phyloP scores from a whole-genome alignment of 2,113 vertebrate species.

The Elgaria multicarinata region DNA sequence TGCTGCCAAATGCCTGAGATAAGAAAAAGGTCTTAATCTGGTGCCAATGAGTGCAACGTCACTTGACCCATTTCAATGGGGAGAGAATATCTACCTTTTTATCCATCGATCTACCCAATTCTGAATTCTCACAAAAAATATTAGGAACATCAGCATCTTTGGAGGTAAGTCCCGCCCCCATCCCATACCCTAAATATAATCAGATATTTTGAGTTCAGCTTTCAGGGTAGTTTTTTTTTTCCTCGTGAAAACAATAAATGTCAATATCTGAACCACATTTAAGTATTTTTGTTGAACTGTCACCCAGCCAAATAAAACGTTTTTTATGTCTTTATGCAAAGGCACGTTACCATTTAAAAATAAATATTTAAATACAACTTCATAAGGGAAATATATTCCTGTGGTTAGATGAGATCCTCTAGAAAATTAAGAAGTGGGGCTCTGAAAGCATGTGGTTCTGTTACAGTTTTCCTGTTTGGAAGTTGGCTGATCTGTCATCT shows the following conservation, averaged over 20 bases:
- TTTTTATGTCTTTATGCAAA: slow-evolving; percentile 58
- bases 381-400: slow-evolving; percentile 68
- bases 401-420: slow-evolving; percentile 64
- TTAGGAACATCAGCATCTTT: not conserved
- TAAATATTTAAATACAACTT: slow-evolving; percentile 71
- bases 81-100: not conserved
- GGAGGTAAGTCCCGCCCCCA: not conserved
- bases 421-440: slow-evolving; percentile 61
- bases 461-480: slow-evolving; percentile 64
- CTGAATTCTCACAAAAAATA: not conserved
- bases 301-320: slow-evolving; percentile 58
- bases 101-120: not conserved
- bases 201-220: slow-evolving; percentile 40
- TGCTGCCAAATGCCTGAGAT: no score
- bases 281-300: slow-evolving; percentile 50
- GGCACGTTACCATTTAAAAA: slow-evolving; percentile 63
- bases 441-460: slow-evolving; percentile 36
- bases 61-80: not conserved
- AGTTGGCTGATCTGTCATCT: slow-evolving; percentile 72
- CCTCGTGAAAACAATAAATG: slow-evolving; percentile 55
- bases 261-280: slow-evolving; percentile 44
- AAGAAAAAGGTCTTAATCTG: no score
- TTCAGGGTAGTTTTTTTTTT: slow-evolving; percentile 46
- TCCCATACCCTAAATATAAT: slow-evolving; percentile 32
- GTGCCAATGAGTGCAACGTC: not conserved